phyloP scores from a whole-genome alignment of 2,888 invertebrate genomes.

The Amorpha juglandis region DNA sequence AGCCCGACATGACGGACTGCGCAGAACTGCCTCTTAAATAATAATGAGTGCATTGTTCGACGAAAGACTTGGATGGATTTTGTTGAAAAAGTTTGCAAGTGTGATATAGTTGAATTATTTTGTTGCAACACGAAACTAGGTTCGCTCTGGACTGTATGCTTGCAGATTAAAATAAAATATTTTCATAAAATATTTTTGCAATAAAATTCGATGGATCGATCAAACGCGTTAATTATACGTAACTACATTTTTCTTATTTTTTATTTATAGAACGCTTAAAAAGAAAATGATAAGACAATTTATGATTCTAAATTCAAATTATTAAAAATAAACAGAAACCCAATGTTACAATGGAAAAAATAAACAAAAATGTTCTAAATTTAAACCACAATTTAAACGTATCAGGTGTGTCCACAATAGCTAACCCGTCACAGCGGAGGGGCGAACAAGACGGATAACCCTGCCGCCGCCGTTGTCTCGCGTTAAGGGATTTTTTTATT shows the following conservation, averaged over 20 bases:
- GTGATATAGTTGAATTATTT: too few species aligned
- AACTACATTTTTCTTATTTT: not conserved
- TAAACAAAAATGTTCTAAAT: not conserved
- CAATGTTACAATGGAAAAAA: not conserved
- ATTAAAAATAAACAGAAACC: not conserved
- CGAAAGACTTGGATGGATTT: slow-evolving; percentile 54
- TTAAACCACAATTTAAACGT: not conserved
- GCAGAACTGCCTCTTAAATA: slow-evolving; percentile 73
- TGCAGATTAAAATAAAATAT: too few species aligned
- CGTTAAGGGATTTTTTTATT: slow-evolving; percentile 83
- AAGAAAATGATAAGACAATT: not conserved
- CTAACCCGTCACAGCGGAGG: slow-evolving; percentile 58
- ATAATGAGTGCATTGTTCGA: slow-evolving; percentile 79
- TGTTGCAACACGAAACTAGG: not conserved
- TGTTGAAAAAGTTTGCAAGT: slow-evolving; percentile 22
- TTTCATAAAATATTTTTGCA: too few species aligned
- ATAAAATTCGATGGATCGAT: too few species aligned
- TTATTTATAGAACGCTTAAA: not conserved
- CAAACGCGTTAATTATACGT: not conserved
- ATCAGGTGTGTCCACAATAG: slow-evolving; percentile 51
- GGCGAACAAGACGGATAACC: slow-evolving; percentile 81
- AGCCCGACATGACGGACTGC: slow-evolving; percentile 72
- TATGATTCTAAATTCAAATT: not conserved
- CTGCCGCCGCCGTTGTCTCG: slow-evolving; percentile 72
- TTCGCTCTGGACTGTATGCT: not conserved